Percentiles rank a stretch among this genome's conserved stretches.
Evolutionary conservation across 2,113 vertebrate genomes (phyloP).

Genomic region (Elanoides forficatus): DNA sequence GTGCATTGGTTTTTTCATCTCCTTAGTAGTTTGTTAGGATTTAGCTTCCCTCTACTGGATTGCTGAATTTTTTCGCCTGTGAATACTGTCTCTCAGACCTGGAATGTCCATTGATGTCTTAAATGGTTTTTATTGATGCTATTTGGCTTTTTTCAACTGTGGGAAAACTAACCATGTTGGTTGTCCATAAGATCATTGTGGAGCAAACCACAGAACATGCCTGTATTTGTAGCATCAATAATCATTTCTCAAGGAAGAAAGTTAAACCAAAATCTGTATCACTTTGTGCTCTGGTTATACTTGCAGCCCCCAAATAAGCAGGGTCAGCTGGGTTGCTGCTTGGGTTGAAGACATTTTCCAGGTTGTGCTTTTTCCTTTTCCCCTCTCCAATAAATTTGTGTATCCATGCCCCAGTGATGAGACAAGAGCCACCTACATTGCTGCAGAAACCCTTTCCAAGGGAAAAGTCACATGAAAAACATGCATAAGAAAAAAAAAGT

Average conservation of each 20-base stretch:
- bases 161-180: neutral
- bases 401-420: neutral
- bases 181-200: neutral
- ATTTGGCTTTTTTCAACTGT: neutral
- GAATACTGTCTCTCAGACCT: neutral
- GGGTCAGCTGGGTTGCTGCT: neutral
- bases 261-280: neutral
- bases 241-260: neutral
- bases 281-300: neutral
- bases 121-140: neutral
- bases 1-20: neutral
- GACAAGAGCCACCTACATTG: neutral
- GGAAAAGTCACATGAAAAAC: neutral
- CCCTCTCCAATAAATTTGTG: neutral
- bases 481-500: neutral
- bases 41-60: neutral
- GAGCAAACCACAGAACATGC: neutral
- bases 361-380: neutral
- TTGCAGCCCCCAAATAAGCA: neutral
- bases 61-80: neutral
- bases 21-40: neutral
- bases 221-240: neutral
- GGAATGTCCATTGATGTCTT: neutral
- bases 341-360: neutral
- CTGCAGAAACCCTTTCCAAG: neutral